phyloP scores from a whole-genome alignment of 2,888 invertebrate species.

The Leuctra nigra region DNA sequence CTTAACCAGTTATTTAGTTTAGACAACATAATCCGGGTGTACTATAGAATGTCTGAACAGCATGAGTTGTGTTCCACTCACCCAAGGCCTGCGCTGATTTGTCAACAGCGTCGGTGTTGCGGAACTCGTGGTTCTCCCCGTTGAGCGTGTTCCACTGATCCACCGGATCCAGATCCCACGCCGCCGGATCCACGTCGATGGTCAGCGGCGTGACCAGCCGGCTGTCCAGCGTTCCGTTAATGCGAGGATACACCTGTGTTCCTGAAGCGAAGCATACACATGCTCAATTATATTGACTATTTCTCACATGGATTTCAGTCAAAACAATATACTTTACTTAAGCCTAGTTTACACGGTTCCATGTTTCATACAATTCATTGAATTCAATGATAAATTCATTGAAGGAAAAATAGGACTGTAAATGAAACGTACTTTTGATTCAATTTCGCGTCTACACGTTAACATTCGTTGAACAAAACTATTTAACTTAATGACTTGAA shows the following conservation, averaged over 20 bases:
- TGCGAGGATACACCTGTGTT: conserved; percentile 19
- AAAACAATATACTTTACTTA: not conserved
- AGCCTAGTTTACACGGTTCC: too few species aligned
- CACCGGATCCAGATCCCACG: conserved; percentile 14
- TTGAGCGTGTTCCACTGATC: conserved; percentile 2
- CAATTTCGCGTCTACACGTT: too few species aligned
- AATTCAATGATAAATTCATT: too few species aligned
- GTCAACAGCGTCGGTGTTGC: conserved; percentile 55
- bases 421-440: too few species aligned
- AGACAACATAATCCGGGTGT: too few species aligned
- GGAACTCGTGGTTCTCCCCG: conserved; percentile 38
- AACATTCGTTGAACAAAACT: too few species aligned
- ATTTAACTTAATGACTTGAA: too few species aligned
- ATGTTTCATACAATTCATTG: too few species aligned
- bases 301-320: not conserved
- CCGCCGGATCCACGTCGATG: conserved; percentile 20
- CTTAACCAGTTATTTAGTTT: too few species aligned
- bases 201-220: conserved; percentile 16
- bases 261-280: conserved; percentile 21
- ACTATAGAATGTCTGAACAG: too few species aligned
- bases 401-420: too few species aligned
- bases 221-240: conserved; percentile 21
- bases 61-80: too few species aligned
- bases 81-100: conserved; percentile 33
- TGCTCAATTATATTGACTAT: not conserved